Conservation (phyloP, 1,140 invertebrate genomes). For the Leptinotarsa undecemlineata region DNA sequence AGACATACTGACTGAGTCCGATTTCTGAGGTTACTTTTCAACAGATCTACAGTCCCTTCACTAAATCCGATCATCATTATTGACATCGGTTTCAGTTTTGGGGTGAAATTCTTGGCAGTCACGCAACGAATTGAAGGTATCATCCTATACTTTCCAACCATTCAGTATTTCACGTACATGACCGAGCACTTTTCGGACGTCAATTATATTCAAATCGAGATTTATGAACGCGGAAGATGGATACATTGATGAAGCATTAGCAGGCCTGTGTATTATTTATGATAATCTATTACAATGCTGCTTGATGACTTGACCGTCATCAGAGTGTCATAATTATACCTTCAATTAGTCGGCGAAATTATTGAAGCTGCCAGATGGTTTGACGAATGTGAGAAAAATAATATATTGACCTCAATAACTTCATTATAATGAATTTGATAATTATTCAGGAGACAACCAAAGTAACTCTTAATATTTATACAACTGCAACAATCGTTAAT, state of each 20-base stretch:
- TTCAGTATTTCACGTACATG: not conserved
- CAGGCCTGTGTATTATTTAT: not conserved
- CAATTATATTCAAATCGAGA: slow-evolving; percentile 8
- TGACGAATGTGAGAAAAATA: not conserved
- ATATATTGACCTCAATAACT: not conserved
- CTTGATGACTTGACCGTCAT: not conserved
- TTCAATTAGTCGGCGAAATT: not conserved
- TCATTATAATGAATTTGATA: too few relatives aligned
- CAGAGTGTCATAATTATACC: not conserved
- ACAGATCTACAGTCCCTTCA: too few relatives aligned
- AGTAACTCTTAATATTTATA: too few relatives aligned
- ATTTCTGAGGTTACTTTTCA: too few relatives aligned
- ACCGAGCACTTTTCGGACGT: not conserved
- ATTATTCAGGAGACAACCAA: too few relatives aligned
- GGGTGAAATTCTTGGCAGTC: not conserved
- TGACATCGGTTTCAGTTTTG: not conserved
- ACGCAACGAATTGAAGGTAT: not conserved
- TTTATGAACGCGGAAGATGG: slow-evolving; percentile 1
- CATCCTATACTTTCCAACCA: not conserved
- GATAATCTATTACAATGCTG: not conserved
- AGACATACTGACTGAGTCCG: too few relatives aligned
- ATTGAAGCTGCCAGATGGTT: not conserved
- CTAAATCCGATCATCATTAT: not conserved
- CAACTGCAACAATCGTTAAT: too few relatives aligned
- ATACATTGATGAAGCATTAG: not conserved